These are phyloP conservation scores for Anser cygnoides DNA, from an alignment of 2,113 vertebrate genomes.

Conservation along the genomic window DNA sequence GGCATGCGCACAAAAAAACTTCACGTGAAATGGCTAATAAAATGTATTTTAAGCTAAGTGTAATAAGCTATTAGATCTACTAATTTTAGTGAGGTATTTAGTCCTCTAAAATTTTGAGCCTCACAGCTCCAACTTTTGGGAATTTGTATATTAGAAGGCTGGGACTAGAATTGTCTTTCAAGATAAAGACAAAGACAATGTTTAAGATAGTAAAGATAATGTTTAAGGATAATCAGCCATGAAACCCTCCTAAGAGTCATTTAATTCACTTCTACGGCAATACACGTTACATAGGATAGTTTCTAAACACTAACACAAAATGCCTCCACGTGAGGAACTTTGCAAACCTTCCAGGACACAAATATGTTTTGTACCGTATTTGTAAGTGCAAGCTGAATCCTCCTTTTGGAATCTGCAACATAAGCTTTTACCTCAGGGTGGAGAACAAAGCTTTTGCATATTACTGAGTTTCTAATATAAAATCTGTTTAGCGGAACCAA, in stretches of 20 bases:
- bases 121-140: background rate
- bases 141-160: background rate
- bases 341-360: background rate
- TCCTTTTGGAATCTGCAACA: accelerated
- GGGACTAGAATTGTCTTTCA: background rate
- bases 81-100: background rate
- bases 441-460: background rate
- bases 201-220: background rate
- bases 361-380: background rate
- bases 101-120: background rate
- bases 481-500: background rate
- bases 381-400: background rate
- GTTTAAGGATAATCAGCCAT: background rate
- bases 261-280: background rate
- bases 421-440: background rate
- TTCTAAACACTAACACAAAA: background rate
- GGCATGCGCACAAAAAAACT: background rate
- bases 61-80: background rate
- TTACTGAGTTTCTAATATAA: background rate
- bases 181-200: background rate
- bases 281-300: background rate
- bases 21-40: background rate
- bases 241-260: background rate
- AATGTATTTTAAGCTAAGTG: background rate
- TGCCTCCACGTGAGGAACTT: accelerated